Evolutionary conservation across 2,797 vertebrate species (phyloP).

Genomic region (Cottoperca gobio): DNA sequence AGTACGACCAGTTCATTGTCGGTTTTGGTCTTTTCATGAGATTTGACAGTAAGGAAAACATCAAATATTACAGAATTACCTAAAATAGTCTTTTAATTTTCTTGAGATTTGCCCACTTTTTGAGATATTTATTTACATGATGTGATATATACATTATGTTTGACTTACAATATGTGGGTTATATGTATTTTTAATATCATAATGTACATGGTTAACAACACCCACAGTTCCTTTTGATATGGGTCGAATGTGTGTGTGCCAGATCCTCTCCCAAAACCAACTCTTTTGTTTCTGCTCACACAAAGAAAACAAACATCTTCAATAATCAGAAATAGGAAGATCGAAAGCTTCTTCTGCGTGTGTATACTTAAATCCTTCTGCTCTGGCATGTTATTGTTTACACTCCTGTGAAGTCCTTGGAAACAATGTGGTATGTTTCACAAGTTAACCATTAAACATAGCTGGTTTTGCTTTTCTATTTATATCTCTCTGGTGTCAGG

Average conservation of each 20-base stretch:
- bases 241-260: conserved; percentile 36
- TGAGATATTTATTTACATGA: background rate
- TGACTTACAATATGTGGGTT: background rate
- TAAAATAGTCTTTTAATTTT: background rate
- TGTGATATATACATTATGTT: background rate
- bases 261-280: conserved; percentile 67
- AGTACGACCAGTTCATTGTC: background rate
- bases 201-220: conserved; percentile 14
- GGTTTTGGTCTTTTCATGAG: background rate
- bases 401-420: conserved; percentile 68
- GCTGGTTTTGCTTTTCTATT: conserved; percentile 87
- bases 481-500: conserved; percentile 90
- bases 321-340: conserved; percentile 55
- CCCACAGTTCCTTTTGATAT: conserved; percentile 29
- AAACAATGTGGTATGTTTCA: conserved; percentile 81
- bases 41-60: background rate
- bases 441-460: conserved; percentile 85
- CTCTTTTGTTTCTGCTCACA: conserved; percentile 67
- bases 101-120: background rate
- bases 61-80: background rate
- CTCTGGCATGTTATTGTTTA: conserved; percentile 81
- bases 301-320: conserved; percentile 68
- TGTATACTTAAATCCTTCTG: conserved; percentile 74
- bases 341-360: conserved; percentile 58
- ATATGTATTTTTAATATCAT: conserved; percentile 14